Conservation (phyloP, 2,797 vertebrate species). For the Leptodactylus fallax region DNA sequence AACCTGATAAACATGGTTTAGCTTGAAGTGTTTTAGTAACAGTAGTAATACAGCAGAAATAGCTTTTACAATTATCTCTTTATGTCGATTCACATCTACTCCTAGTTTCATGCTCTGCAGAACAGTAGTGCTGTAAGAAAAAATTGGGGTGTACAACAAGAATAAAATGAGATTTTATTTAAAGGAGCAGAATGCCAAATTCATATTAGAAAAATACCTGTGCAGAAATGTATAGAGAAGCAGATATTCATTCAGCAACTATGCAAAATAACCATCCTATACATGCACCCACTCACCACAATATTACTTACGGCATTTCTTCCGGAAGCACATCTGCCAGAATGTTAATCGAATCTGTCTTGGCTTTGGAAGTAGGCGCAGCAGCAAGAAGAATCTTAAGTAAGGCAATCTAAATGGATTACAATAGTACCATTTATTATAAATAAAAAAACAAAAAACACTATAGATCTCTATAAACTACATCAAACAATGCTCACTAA, state of each 20-base stretch:
- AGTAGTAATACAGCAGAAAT: conserved; percentile 95
- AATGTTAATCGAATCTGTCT: conserved; percentile 99
- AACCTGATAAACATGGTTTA: conserved; percentile 99
- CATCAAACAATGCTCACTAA: too few relatives aligned
- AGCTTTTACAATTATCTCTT: conserved; percentile 98
- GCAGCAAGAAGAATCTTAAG: conserved; percentile 96
- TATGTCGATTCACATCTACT: conserved; percentile 97
- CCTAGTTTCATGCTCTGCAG: conserved; percentile 99
- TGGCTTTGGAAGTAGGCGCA: conserved; percentile 97
- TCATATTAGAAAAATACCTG: background rate
- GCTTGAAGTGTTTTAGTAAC: conserved; percentile 96
- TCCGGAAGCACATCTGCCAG: conserved; percentile 94
- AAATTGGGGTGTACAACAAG: background rate
- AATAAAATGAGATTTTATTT: too few relatives aligned
- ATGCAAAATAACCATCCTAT: too few relatives aligned
- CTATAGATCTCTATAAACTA: too few relatives aligned
- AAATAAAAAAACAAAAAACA: too few relatives aligned
- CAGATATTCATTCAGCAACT: background rate
- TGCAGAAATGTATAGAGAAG: background rate
- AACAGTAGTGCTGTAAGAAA: conserved; percentile 87
- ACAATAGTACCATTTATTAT: background rate
- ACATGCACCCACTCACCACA: background rate
- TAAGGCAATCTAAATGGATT: conserved; percentile 85
- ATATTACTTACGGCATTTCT: conserved; percentile 95
- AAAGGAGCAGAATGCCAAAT: background rate